phyloP scores from a whole-genome alignment of 2,797 vertebrate species.

The Carapus acus region DNA sequence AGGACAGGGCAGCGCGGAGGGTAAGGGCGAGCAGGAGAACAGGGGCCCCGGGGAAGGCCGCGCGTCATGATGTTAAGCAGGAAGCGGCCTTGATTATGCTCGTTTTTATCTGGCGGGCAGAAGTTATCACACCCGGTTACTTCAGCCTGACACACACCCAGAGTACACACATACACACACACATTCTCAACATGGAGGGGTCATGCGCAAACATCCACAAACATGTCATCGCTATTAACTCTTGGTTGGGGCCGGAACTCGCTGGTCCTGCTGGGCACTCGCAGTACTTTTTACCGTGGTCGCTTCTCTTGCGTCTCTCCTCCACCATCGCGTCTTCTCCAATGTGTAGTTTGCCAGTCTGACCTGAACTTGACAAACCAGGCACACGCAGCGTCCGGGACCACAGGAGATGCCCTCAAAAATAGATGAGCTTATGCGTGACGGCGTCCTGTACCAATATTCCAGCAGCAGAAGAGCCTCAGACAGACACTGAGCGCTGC shows the following conservation, averaged over 20 bases:
- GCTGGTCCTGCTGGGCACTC: no score
- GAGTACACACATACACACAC: conserved; percentile 8
- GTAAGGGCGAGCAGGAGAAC: conserved; percentile 54
- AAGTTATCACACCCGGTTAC: conserved; percentile 59
- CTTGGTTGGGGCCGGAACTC: no score
- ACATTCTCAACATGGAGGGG: no score
- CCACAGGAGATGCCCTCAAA: conserved; percentile 30
- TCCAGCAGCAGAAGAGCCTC: conserved; percentile 37
- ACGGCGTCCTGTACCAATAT: conserved; percentile 54
- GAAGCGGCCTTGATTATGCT: conserved; percentile 46
- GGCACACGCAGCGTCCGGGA: conserved; percentile 27
- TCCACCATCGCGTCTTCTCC: no score
- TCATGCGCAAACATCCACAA: no score
- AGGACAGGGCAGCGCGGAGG: conserved; percentile 25
- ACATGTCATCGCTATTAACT: no score
- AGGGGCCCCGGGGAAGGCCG: conserved; percentile 44
- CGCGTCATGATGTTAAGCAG: conserved; percentile 60
- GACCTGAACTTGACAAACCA: no score
- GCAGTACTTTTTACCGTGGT: no score
- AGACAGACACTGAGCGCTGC: conserved; percentile 25
- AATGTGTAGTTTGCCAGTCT: no score
- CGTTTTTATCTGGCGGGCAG: conserved; percentile 57
- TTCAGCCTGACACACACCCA: conserved; percentile 52
- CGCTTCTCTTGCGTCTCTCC: no score
- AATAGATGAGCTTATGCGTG: conserved; percentile 60